Conservation (phyloP, 2,797 vertebrate genomes). For the Kryptolebias ocellatus region DNA sequence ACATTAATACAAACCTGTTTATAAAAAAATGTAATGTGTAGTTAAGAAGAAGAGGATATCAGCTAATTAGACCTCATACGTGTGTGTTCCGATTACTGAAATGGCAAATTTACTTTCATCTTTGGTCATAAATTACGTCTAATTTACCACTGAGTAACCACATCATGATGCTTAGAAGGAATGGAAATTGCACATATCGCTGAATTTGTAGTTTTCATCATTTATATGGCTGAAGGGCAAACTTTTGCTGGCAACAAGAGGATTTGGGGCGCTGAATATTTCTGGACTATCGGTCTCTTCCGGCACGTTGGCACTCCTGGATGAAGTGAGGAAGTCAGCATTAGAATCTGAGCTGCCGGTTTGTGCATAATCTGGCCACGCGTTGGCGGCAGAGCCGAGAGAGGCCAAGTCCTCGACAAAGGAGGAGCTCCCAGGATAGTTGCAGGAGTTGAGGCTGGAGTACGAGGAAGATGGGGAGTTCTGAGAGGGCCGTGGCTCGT, state of each 20-base stretch:
- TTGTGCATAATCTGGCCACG: constrained; percentile 42
- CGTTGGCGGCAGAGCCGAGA: constrained; percentile 41
- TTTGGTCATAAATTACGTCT: neutral
- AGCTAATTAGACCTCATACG: neutral
- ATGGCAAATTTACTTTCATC: neutral
- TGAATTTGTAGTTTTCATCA: constrained; percentile 67
- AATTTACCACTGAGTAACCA: neutral
- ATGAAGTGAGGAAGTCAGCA: constrained; percentile 3
- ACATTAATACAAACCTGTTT: neutral
- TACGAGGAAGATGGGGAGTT: constrained; percentile 41
- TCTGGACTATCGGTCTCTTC: constrained; percentile 79
- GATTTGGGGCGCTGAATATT: constrained; percentile 41
- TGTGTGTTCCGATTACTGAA: neutral
- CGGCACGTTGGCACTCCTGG: constrained; percentile 71
- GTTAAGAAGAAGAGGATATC: neutral
- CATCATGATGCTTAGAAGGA: constrained; percentile 51
- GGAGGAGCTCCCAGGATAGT: constrained; percentile 49
- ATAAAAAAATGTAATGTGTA: constrained; percentile 15
- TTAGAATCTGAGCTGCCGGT: constrained; percentile 9
- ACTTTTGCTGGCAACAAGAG: constrained; percentile 65
- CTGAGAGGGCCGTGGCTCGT: constrained; percentile 54
- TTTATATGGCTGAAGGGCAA: constrained; percentile 56
- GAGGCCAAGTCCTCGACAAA: constrained; percentile 53
- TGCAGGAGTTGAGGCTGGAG: constrained; percentile 55
- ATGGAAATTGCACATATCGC: constrained; percentile 68